These are phyloP conservation scores for Oreochromis mossambicus DNA, from an alignment of 2,797 vertebrate genomes.

Conservation along the genomic window DNA sequence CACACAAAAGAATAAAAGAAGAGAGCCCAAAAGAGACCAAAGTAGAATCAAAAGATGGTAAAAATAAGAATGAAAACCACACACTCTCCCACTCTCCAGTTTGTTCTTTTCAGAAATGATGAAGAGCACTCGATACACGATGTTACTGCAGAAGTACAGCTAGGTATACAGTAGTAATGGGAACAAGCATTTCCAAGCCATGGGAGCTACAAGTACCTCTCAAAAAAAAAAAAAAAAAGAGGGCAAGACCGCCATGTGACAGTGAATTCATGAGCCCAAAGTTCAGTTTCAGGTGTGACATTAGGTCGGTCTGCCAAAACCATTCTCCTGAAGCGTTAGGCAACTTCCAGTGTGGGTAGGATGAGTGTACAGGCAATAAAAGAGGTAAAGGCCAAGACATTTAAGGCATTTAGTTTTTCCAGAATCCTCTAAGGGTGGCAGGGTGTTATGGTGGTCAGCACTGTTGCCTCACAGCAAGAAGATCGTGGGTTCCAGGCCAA, in stretches of 20 bases:
- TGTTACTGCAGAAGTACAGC: neutral
- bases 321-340: neutral
- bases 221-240: neutral
- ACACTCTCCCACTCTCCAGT: neutral
- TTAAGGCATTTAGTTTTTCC: neutral
- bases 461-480: neutral
- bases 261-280: neutral
- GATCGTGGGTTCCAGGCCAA: neutral
- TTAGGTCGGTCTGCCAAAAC: neutral
- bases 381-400: neutral
- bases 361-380: neutral
- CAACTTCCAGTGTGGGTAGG: neutral
- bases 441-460: neutral
- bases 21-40: neutral
- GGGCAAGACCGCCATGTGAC: neutral
- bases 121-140: neutral
- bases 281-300: neutral
- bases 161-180: neutral
- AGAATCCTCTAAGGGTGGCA: neutral
- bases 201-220: neutral
- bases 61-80: neutral
- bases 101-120: neutral
- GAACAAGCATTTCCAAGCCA: neutral
- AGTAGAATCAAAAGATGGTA: neutral
- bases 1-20: neutral